phyloP scores from a whole-genome alignment of 1,140 invertebrate genomes.

The Cotesia glomerata region DNA sequence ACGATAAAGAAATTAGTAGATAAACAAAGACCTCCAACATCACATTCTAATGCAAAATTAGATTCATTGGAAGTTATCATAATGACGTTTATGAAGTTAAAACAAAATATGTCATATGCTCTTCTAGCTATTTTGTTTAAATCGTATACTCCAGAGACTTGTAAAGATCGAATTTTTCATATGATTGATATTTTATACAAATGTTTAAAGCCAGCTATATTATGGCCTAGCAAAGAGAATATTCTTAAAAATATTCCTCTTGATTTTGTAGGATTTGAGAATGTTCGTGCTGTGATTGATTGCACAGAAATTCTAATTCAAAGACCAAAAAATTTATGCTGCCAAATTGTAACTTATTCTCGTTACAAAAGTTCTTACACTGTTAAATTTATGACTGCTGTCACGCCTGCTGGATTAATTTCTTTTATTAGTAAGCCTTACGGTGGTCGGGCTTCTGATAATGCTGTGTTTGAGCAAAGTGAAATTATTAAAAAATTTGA shows the following conservation, averaged over 20 bases:
- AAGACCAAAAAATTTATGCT: slow-evolving; percentile 31
- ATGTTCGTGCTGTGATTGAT: slow-evolving; percentile 38
- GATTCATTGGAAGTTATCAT: not conserved
- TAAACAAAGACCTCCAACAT: not conserved
- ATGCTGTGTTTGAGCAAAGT: slow-evolving; percentile 34
- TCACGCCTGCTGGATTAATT: slow-evolving; percentile 46
- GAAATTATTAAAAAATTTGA: slow-evolving; percentile 4
- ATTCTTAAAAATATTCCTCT: slow-evolving; percentile 14
- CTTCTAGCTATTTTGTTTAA: slow-evolving; percentile 15
- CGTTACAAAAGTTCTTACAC: slow-evolving; percentile 42
- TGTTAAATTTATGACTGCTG: slow-evolving; percentile 47
- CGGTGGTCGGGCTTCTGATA: slow-evolving; percentile 45
- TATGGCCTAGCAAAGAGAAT: slow-evolving; percentile 20
- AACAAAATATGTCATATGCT: slow-evolving; percentile 11
- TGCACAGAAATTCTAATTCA: slow-evolving; percentile 36
- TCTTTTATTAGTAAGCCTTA: slow-evolving; percentile 43
- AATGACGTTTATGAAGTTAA: slow-evolving; percentile 19
- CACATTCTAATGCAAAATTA: not conserved
- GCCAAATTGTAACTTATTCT: slow-evolving; percentile 34
- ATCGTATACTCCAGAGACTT: not conserved
- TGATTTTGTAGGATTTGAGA: slow-evolving; percentile 25
- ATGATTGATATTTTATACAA: slow-evolving; percentile 2
- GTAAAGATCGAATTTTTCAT: slow-evolving; percentile 4
- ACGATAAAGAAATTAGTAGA: not conserved
- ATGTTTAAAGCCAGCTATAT: slow-evolving; percentile 18